Percentiles rank a stretch among this genome's conserved stretches.
Evolutionary conservation across 2,113 vertebrate species (phyloP).

Genomic region (Erythrolamprus reginae): DNA sequence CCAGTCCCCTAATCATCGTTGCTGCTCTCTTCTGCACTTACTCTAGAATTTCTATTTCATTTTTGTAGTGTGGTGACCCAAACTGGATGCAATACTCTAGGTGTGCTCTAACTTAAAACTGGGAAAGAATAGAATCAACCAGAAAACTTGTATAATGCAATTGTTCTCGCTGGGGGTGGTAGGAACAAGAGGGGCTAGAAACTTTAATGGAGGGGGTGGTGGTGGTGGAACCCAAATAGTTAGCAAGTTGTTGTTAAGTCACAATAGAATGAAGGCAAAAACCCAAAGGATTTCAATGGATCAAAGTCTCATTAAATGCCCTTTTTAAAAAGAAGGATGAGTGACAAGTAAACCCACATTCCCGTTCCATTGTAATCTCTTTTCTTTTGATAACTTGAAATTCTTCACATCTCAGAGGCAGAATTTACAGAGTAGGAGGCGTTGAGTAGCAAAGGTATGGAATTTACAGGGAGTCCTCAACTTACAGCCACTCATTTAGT

Average conservation of each 20-base stretch:
- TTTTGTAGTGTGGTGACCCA: no score
- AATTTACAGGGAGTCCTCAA: no score
- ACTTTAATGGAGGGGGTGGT: background rate
- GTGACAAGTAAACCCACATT: no score
- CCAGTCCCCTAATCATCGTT: no score
- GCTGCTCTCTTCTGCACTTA: no score
- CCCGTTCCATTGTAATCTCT: background rate
- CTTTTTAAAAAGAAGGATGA: background rate
- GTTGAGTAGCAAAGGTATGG: no score
- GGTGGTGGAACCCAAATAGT: background rate
- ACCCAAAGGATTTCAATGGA: background rate
- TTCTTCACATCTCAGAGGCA: background rate
- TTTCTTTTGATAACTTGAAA: background rate
- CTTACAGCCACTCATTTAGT: no score
- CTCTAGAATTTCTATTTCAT: no score
- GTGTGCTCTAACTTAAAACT: no score
- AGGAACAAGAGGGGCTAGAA: background rate
- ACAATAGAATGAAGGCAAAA: background rate
- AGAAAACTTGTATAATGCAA: background rate
- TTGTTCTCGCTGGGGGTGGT: no score
- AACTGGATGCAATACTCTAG: no score
- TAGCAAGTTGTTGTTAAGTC: background rate
- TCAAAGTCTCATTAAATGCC: background rate
- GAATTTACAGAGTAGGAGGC: no score
- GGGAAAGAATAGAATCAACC: background rate